phyloP scores from a whole-genome alignment of 2,888 invertebrate genomes.

The Lepetodrilus schrolli region DNA sequence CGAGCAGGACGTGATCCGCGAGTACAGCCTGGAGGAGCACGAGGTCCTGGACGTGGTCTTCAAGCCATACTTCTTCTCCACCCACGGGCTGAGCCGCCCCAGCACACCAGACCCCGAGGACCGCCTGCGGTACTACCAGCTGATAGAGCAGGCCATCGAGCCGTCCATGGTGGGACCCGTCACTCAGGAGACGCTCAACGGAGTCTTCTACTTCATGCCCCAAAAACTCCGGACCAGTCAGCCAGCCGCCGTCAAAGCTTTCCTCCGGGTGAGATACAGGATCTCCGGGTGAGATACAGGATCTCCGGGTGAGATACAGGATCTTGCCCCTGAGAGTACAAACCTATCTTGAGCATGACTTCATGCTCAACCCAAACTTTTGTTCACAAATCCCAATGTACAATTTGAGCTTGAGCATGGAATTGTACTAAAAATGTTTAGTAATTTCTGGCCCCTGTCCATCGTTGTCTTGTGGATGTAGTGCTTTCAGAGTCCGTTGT shows the following conservation, averaged over 20 bases:
- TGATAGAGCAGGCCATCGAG: constrained; percentile 68
- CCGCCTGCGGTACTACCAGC: constrained; percentile 63
- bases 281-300: no score
- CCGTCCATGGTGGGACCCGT: constrained; percentile 69
- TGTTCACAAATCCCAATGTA: no score
- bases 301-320: no score
- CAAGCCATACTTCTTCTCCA: constrained; percentile 72
- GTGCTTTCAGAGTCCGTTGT: no score
- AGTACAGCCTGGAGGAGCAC: constrained; percentile 40
- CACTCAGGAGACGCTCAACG: constrained; percentile 57
- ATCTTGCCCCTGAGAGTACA: no score
- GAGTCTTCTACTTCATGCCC: constrained; percentile 67
- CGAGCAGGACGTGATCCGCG: no score
- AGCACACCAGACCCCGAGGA: constrained; percentile 64
- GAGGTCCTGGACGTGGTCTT: constrained; percentile 67
- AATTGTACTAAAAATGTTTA: no score
- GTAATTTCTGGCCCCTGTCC: no score
- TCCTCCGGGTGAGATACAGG: constrained; percentile 65
- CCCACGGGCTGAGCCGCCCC: constrained; percentile 72
- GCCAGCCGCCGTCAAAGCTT: constrained; percentile 57
- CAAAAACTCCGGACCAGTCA: constrained; percentile 47
- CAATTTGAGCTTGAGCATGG: no score
- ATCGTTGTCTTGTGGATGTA: no score
- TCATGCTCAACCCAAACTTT: no score
- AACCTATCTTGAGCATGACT: no score